phyloP scores from a whole-genome alignment of 2,888 invertebrate genomes.

The Lacanobia wlatinum region DNA sequence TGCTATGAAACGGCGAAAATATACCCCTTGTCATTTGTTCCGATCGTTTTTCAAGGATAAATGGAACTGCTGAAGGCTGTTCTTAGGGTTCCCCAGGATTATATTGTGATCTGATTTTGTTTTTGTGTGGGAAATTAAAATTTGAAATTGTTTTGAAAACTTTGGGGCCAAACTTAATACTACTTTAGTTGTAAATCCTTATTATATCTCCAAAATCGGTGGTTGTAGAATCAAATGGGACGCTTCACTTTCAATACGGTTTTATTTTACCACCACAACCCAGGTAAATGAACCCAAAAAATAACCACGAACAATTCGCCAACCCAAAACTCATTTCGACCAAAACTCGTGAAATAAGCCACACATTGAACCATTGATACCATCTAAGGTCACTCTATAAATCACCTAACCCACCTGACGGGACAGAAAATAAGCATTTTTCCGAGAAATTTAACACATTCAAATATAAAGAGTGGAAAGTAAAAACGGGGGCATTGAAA shows the following conservation, averaged over 20 bases:
- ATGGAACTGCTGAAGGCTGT: slow-evolving; percentile 52
- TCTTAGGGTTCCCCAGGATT: slow-evolving; percentile 49
- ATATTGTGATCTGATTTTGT: slow-evolving; percentile 42
- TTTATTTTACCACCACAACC: slow-evolving; percentile 6
- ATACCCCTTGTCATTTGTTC: slow-evolving; percentile 82
- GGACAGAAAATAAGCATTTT: slow-evolving; percentile 83
- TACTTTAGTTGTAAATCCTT: too few relatives aligned
- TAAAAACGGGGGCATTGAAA: slow-evolving; percentile 72
- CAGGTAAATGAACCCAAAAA: slow-evolving; percentile 38
- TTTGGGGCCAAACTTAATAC: not conserved
- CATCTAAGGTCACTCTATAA: slow-evolving; percentile 69
- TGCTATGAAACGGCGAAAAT: slow-evolving; percentile 80
- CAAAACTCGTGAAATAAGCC: slow-evolving; percentile 60
- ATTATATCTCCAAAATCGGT: too few relatives aligned
- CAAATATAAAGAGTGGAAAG: slow-evolving; percentile 69
- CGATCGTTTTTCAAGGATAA: slow-evolving; percentile 58
- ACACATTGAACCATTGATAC: slow-evolving; percentile 58
- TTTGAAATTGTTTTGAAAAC: too few relatives aligned
- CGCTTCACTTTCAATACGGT: not conserved
- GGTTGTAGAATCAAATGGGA: not conserved
- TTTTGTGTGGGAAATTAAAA: not conserved
- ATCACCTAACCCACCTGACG: slow-evolving; percentile 78
- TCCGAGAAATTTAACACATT: slow-evolving; percentile 89
- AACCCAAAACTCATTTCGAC: slow-evolving; percentile 55
- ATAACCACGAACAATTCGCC: slow-evolving; percentile 41